These are phyloP conservation scores for Pelvicachromis taeniatus DNA, from an alignment of 2,113 vertebrate species.

Conservation along the genomic window DNA sequence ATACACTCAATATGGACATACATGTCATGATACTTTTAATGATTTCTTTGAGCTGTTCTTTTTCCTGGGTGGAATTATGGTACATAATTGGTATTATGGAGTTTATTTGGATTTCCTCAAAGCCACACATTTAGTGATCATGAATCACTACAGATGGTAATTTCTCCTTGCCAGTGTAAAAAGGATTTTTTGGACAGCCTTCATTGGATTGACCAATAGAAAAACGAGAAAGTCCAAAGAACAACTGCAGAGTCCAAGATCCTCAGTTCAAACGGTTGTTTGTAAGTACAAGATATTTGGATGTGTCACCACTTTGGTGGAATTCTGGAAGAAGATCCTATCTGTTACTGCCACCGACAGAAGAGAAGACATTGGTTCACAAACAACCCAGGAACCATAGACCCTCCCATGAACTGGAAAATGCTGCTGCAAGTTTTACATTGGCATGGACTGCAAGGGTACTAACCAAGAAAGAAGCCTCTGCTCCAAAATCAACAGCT, in stretches of 20 bases:
- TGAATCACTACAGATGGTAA: too few relatives aligned
- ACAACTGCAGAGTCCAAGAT: neutral
- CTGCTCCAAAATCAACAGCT: neutral
- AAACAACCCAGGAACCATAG: too few relatives aligned
- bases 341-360: neutral
- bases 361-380: neutral
- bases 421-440: neutral
- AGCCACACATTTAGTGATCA: neutral
- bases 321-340: neutral
- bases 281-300: neutral
- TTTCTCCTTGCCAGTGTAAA: too few relatives aligned
- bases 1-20: neutral
- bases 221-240: neutral
- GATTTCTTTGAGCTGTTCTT: neutral
- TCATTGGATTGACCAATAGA: neutral
- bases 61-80: neutral
- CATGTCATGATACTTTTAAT: neutral
- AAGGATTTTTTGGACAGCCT: neutral
- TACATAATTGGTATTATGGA: too few relatives aligned
- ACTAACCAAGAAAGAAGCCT: neutral
- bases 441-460: neutral
- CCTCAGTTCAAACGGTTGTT: neutral
- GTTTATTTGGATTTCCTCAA: neutral
- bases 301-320: neutral
- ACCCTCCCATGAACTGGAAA: too few relatives aligned